Evolutionary conservation across 2,888 invertebrate species (phyloP), one percentile per base, ranked within the genome.

Genomic region (Ellobium chinense): DNA sequence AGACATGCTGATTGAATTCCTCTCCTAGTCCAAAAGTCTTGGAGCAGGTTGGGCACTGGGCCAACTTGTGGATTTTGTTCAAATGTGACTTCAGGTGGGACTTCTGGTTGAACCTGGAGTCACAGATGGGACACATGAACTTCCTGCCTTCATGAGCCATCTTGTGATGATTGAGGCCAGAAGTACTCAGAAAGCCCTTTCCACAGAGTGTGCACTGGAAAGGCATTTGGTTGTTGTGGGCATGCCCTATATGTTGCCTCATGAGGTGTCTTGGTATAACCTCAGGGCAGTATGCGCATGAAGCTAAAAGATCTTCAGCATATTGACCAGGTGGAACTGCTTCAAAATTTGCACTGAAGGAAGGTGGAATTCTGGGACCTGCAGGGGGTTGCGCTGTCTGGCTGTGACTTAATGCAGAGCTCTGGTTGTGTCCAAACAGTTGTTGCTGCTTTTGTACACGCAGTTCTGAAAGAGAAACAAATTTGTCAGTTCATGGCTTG

Each of bases 141-240:
- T 68, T 80, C 27, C 80, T 80, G n/a, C 74, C 80, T 24, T 66
- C 74, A 56, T 80, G 80, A 60, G 72, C 74, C 65, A 73, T 62
- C 68, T 66, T 21, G 39, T 80, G 80, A 29, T 73, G 58, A 18
- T 63, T 72, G 36, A 78, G 54, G 18, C 78, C 78, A 1, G 63
- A 58, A 1, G 24, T 37, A 21, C 70, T 69, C 46, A 65, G 72
- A 72, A 78, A 72, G 18, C 78, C 72, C 31, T 78, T 78, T 21
- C 63, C 65, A 65, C 78, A 78, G 46, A 78, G 27, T 4, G 63
- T 37, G 27, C 78, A 78, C 34, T 76, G 70, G 37, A 65, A 78
- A n/a, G 78, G 78, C 78, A 78, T 78, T 18, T 72, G 37, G n/a
- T 72, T 36, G 14, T 72, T 58, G 46, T 78, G 78, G 18, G 31